Evolutionary conservation across 2,888 invertebrate species (phyloP).

Genomic region (Drosophila kuntzei): DNA sequence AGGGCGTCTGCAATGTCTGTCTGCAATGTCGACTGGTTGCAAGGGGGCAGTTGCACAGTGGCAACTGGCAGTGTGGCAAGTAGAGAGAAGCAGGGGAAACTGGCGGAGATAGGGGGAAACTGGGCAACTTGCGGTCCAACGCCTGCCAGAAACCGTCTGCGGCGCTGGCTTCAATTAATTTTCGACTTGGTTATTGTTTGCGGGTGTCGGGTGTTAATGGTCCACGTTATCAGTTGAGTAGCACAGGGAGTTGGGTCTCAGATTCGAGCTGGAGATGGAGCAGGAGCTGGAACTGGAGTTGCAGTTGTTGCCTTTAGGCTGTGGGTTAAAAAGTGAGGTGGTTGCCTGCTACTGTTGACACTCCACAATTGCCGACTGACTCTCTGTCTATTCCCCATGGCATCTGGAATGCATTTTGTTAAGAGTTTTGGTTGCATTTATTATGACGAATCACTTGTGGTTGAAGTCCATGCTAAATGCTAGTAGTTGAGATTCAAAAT

Average conservation of each 20-base stretch:
- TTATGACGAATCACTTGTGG: constrained; percentile 18
- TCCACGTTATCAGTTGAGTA: constrained; percentile 39
- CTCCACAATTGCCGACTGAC: constrained; percentile 18
- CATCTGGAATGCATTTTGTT: constrained; percentile 11
- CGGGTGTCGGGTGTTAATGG: constrained; percentile 73
- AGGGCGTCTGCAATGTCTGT: constrained; percentile 64
- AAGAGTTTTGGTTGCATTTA: constrained; percentile 25
- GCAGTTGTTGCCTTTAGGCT: constrained; percentile 30
- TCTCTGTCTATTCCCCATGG: not conserved
- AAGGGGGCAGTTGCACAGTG: constrained; percentile 15
- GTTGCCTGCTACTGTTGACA: constrained; percentile 51
- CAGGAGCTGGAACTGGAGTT: constrained; percentile 2
- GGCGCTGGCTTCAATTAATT: constrained; percentile 82
- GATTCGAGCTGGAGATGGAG: constrained; percentile 9
- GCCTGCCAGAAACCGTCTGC: constrained; percentile 63
- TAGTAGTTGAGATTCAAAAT: not conserved
- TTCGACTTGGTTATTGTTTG: constrained; percentile 73
- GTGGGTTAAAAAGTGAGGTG: constrained; percentile 46
- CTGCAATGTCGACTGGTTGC: constrained; percentile 35
- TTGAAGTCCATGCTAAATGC: constrained; percentile 1
- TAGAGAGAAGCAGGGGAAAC: not conserved
- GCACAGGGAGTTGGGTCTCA: constrained; percentile 11
- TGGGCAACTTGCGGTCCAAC: constrained; percentile 56
- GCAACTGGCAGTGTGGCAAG: constrained; percentile 2
- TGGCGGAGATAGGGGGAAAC: not conserved